Evolutionary conservation across 1,140 invertebrate genomes (phyloP).

Genomic region (Brachionus rotundiformis): DNA sequence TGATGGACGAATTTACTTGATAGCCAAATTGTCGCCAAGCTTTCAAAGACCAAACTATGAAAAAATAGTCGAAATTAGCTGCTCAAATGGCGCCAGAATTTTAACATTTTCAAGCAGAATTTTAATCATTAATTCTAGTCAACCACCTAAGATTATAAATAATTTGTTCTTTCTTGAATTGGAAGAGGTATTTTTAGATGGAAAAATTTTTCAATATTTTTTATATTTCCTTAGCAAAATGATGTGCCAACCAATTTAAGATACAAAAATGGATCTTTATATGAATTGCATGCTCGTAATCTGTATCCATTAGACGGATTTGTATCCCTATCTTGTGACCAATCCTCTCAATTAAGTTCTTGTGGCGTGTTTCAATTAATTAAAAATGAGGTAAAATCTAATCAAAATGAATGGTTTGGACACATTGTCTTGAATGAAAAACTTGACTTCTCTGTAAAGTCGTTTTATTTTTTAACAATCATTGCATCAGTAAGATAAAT

Average conservation of each 20-base stretch:
- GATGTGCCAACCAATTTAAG: background rate
- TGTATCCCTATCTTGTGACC: background rate
- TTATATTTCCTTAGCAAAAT: constrained; percentile 1
- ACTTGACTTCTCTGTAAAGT: background rate
- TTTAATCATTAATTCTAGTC: background rate
- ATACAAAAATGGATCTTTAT: constrained; percentile 1
- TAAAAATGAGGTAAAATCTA: background rate
- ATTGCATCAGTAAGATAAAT: background rate
- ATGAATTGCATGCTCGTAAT: background rate
- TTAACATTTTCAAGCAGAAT: background rate
- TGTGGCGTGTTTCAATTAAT: constrained; percentile 10
- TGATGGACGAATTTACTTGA: constrained; percentile 13
- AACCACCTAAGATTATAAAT: background rate
- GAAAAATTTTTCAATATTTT: background rate
- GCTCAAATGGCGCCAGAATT: background rate
- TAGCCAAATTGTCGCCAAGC: background rate
- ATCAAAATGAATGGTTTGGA: constrained; percentile 3
- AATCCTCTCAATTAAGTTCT: background rate
- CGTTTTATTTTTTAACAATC: background rate
- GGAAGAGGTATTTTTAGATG: constrained; percentile 5
- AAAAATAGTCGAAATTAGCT: background rate
- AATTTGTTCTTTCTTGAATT: background rate
- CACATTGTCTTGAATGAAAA: background rate
- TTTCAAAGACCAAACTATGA: background rate
- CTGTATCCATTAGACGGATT: background rate